Evolutionary conservation across 2,888 invertebrate genomes (phyloP).

Genomic region (Apantesis nais): DNA sequence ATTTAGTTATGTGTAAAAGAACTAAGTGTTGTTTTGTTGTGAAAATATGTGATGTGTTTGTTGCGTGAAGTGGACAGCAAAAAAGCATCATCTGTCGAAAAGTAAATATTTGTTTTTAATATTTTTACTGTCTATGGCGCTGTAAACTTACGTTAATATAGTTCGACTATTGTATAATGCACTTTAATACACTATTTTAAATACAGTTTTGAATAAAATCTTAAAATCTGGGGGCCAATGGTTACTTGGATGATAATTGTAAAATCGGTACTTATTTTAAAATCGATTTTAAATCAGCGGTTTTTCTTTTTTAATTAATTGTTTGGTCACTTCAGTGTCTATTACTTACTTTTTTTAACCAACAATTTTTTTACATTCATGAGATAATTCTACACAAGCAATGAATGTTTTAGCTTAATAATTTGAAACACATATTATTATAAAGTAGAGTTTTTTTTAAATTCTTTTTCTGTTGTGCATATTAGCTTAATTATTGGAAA

Average conservation of each 20-base stretch:
- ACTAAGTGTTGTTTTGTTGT: slow-evolving; percentile 57
- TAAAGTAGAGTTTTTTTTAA: no score
- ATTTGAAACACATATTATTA: no score
- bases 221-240: neutral
- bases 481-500: no score
- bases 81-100: slow-evolving; percentile 83
- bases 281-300: no score
- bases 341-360: no score
- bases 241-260: neutral
- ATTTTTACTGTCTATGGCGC: neutral
- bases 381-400: no score
- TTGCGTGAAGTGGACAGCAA: slow-evolving; percentile 69
- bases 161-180: neutral
- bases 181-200: neutral
- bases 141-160: neutral
- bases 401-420: no score
- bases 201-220: slow-evolving; percentile 1
- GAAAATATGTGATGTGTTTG: slow-evolving; percentile 67
- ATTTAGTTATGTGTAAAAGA: slow-evolving; percentile 63
- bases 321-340: no score
- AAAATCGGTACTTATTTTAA: neutral
- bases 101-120: slow-evolving; percentile 59
- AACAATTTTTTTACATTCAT: no score
- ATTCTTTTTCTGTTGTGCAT: no score
- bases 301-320: neutral